Percentiles rank a stretch among this genome's conserved stretches.
Evolutionary conservation across 2,888 invertebrate genomes (phyloP).

Genomic region (Amphipyra berbera): DNA sequence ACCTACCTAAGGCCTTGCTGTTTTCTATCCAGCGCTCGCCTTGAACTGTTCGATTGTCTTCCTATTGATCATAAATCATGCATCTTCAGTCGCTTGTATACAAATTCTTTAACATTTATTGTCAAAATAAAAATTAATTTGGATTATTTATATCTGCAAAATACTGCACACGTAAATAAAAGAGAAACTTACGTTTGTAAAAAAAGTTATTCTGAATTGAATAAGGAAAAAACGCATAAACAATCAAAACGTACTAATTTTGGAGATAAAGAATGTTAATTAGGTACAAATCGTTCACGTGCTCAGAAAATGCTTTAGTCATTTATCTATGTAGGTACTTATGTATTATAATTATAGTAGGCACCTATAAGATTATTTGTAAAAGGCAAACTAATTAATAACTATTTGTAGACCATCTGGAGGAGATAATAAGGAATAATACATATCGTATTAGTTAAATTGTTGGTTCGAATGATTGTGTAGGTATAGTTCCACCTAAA

Average conservation of each 20-base stretch:
- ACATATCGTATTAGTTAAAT: no score
- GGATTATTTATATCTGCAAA: conserved; percentile 16
- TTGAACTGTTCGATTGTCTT: conserved; percentile 66
- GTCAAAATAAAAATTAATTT: conserved; percentile 39
- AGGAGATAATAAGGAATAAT: no score
- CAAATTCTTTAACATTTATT: conserved; percentile 37
- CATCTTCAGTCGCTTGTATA: conserved; percentile 41
- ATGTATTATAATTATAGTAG: no score
- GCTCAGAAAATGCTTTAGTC: not conserved
- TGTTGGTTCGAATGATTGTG: no score
- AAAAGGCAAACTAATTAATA: no score
- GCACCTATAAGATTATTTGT: no score
- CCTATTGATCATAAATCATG: conserved; percentile 57
- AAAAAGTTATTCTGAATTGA: not conserved
- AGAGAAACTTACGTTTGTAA: no score
- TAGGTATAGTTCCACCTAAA: no score
- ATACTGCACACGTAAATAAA: not conserved
- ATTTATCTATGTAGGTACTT: not conserved
- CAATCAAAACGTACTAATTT: not conserved
- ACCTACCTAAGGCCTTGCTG: conserved; percentile 57
- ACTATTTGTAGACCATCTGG: no score
- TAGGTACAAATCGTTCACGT: not conserved
- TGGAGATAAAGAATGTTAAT: not conserved
- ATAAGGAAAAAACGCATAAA: not conserved
- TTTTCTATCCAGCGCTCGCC: conserved; percentile 65